These are phyloP conservation scores for Orchesella cincta DNA, from an alignment of 1,140 invertebrate species.

Conservation along the genomic window DNA sequence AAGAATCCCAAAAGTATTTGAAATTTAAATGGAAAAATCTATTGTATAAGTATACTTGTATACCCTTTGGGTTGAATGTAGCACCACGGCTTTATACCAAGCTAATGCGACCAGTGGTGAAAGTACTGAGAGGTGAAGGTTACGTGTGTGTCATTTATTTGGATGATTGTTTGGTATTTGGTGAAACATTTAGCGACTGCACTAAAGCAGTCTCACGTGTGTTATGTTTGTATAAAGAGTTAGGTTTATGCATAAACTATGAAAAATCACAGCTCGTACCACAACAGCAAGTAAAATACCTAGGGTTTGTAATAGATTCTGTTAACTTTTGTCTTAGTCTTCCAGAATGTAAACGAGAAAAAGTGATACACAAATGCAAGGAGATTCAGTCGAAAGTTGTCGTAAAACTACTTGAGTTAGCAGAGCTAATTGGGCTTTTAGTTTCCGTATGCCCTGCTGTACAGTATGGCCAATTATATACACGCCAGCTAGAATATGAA, in stretches of 20 bases:
- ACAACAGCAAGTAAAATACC: not conserved
- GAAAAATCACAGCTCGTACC: slow-evolving; percentile 18
- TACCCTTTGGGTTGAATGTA: slow-evolving; percentile 37
- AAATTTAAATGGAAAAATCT: slow-evolving; percentile 31
- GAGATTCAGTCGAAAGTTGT: no score
- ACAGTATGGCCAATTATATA: slow-evolving; percentile 19
- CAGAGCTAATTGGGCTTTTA: slow-evolving; percentile 11
- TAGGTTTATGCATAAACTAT: not conserved
- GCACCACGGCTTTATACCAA: slow-evolving; percentile 44
- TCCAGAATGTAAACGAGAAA: not conserved
- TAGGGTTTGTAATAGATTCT: slow-evolving; percentile 12
- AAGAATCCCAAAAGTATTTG: slow-evolving; percentile 30
- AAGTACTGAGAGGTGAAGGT: slow-evolving; percentile 20
- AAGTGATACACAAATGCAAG: not conserved
- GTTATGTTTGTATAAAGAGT: not conserved
- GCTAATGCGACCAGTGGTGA: slow-evolving; percentile 33
- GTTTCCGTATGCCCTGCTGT: not conserved
- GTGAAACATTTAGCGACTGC: not conserved
- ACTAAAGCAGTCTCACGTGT: not conserved
- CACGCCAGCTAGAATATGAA: slow-evolving; percentile 21
- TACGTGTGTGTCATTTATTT: slow-evolving; percentile 32
- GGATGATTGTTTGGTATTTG: slow-evolving; percentile 43
- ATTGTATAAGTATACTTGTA: slow-evolving; percentile 36
- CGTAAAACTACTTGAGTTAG: not conserved
- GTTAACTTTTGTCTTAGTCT: not conserved